Base-by-base conservation (phyloP, 2,797 vertebrate genomes). In the Urophycis tenuis region DNA sequence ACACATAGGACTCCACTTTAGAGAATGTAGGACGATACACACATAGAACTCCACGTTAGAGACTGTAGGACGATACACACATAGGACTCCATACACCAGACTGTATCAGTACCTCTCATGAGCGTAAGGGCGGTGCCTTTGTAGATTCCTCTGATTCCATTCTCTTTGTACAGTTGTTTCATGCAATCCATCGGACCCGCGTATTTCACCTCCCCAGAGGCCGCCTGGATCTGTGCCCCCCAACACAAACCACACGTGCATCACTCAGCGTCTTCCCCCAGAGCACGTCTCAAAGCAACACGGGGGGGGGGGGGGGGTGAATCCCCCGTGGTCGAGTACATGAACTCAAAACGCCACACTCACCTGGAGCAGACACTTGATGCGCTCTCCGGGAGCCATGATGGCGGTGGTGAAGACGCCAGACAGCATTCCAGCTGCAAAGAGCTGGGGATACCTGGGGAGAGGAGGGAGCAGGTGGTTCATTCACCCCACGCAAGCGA, bases 311-410 rank as follows among this genome's bases (percentile, higher is more conserved):
- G n/a, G n/a, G n/a, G n/a, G 29, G 32, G 69, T 17, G 33, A 41
- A 67, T 29, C 60, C 8, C 8, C 53, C 9, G n/a, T 70, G 12
- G 3, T 6, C 32, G 31, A 19, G 29, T 70, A 33, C n/a, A 29
- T 32, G n/a, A 60, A 41, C 39, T 64, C 45, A 2, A 71, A n/a
- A 33, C 3, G 1, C 22, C 77, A 74, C n/a, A n/a, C 92, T 92
- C 85, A 99, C 97, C 95, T 99, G 98, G 75, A 98, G 92, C 78
- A 99, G 94, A 88, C 98, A 99, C 91, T 99, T 99, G 90, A 99
- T 97, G 75, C 98, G 92, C 89, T 99, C 98, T 87, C 98, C 98
- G 6, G 97, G 98, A 84, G 97, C 93, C 98, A 99, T 99, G 88
- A 99, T 98, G 79, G 85, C 96, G 0, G 97, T 99, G 17, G 98